These are phyloP conservation scores for Eristalinus sepulchralis DNA, from an alignment of 2,888 invertebrate genomes.

Conservation along the genomic window DNA sequence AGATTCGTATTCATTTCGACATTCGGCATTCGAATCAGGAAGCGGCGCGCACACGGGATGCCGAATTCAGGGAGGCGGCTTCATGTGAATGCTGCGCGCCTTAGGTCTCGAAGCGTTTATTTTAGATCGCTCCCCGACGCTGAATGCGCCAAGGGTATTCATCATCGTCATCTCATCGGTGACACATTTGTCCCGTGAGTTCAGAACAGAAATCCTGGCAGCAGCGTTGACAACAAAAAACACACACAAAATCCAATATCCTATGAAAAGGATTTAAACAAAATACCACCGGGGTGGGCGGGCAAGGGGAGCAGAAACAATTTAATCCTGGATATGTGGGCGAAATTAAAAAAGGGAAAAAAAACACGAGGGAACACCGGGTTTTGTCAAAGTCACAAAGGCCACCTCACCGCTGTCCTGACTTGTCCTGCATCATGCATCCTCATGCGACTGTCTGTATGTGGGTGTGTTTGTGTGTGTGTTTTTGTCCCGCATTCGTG, in stretches of 20 bases:
- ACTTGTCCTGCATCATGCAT: conserved; percentile 13
- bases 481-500: conserved; percentile 35
- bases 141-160: conserved; percentile 55
- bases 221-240: background rate
- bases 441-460: background rate
- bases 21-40: conserved; percentile 39
- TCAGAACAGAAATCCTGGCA: background rate
- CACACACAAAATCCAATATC: conserved; percentile 60
- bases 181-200: conserved; percentile 53
- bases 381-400: conserved; percentile 69
- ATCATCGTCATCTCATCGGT: conserved; percentile 47
- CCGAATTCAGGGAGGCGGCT: conserved; percentile 54
- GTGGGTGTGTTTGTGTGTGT: conserved; percentile 17
- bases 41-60: conserved; percentile 62
- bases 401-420: conserved; percentile 43
- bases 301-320: conserved; percentile 41
- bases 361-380: conserved; percentile 24
- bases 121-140: conserved; percentile 48
- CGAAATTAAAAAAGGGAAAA: conserved; percentile 51
- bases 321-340: conserved; percentile 68
- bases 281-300: conserved; percentile 30
- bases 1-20: conserved; percentile 69
- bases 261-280: conserved; percentile 65
- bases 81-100: conserved; percentile 53
- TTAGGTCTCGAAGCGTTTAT: conserved; percentile 48